Base-by-base conservation (phyloP, 1,140 invertebrate genomes). In the Ostrea edulis region DNA sequence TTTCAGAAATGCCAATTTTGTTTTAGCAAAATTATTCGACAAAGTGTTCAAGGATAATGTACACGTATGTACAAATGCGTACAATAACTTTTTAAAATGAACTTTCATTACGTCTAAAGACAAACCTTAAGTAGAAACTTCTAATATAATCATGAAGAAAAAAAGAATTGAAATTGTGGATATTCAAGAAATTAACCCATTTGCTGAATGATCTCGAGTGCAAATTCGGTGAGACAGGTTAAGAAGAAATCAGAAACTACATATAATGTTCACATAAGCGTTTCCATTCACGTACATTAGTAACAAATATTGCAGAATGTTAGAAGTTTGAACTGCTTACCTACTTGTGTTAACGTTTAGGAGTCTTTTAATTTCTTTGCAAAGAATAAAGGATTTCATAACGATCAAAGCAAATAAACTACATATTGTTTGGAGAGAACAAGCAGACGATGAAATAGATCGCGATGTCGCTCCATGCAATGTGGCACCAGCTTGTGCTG, bases 401-500 rank as follows among this genome's bases (percentile, higher is more conserved):
- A 35, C 29, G 29, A 29, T 29, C 29, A 35, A 77, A 77, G 68
- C 35, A 77, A 77, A 77, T 77, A 29, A 25, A 11, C 68, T 77
- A 35, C 68, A 77, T 22, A 29, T 22, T 12, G 68, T 77, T 29
- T 77, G 2, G 17, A 62, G 55, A 62, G 55, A 62, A 62, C 17
- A 62, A n/a, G 7, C 55, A 29, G 68, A 29, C 68, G 25, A 11
- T 35, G 68, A 35, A 77, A 77, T 44, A 35, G 68, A 77, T 25
- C 22, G 25, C 11, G 68, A 25, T 35, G 9, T 35, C 29, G 22
- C 17, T 35, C 25, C 68, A 12, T 77, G 68, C 29, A 77, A 77
- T 35, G 25, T 77, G 68, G 68, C 68, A 77, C 68, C 68, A 77
- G 68, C 35, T 29, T 77, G 35, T 77, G 68, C 14, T 77, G 25